These are phyloP conservation scores for Oxyruncus cristatus DNA, from an alignment of 2,113 vertebrate genomes.

Conservation along the genomic window DNA sequence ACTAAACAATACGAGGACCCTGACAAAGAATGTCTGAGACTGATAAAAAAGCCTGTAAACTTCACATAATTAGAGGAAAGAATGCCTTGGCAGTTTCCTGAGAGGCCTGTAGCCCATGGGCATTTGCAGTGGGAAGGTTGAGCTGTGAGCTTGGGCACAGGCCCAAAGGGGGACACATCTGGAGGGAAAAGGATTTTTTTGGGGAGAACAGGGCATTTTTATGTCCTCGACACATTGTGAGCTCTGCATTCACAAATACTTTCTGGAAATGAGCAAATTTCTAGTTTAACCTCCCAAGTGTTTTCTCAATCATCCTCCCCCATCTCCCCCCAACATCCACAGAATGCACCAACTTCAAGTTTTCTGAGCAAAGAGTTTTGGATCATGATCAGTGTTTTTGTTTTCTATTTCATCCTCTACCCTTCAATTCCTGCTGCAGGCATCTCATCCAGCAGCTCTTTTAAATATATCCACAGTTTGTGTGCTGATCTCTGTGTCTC, in stretches of 20 bases:
- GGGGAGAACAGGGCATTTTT: not conserved
- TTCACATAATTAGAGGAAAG: not conserved
- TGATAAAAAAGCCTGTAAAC: not conserved
- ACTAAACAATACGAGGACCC: not conserved
- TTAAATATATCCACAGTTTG: not conserved
- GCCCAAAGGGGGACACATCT: rapidly evolving
- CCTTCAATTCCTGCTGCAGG: not conserved
- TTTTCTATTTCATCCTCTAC: not conserved
- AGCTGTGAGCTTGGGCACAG: not conserved
- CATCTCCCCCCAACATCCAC: rapidly evolving
- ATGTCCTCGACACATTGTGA: rapidly evolving
- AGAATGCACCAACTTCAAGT: not conserved
- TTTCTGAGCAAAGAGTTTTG: not conserved
- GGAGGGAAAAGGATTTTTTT: not conserved
- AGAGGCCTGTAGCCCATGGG: not conserved
- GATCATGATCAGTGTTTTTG: not conserved
- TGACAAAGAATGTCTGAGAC: not conserved
- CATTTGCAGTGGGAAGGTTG: not conserved
- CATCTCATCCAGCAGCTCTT: not conserved
- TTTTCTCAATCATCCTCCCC: not conserved
- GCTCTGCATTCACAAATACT: not conserved
- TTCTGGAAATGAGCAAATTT: not conserved
- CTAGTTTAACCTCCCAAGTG: not conserved
- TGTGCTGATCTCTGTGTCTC: not conserved
- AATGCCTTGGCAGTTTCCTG: not conserved